Conservation (phyloP, 2,113 vertebrate genomes). For the Tricholaema leucomelas region DNA sequence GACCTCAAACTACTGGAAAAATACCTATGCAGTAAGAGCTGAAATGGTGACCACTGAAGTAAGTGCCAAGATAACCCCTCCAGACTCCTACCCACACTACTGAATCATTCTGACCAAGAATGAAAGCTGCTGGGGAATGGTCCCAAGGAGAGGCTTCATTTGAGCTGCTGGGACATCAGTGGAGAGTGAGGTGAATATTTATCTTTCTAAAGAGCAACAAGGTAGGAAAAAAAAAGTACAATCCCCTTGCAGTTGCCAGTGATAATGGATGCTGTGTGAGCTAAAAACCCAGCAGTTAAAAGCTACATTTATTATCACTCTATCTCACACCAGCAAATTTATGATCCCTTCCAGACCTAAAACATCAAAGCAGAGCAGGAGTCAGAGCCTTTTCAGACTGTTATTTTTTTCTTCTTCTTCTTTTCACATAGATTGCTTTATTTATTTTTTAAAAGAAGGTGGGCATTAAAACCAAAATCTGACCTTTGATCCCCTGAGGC, state of each 20-base stretch:
- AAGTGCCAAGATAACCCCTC: background rate
- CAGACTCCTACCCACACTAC: background rate
- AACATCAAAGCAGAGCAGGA: constrained; percentile 71
- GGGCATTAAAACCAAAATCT: constrained; percentile 51
- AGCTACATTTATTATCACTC: constrained; percentile 67
- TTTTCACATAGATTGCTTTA: constrained; percentile 58
- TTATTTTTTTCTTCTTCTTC: background rate
- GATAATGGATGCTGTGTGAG: constrained; percentile 70
- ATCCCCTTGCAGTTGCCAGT: constrained; percentile 65
- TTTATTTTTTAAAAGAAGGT: constrained; percentile 63
- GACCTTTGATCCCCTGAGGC: constrained; percentile 66
- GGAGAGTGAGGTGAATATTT: constrained; percentile 10
- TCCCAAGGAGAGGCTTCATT: background rate
- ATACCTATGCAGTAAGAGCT: background rate
- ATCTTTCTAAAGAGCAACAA: constrained; percentile 31
- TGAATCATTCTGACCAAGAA: background rate
- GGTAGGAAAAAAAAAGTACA: background rate
- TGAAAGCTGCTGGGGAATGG: background rate
- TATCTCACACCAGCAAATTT: constrained; percentile 72
- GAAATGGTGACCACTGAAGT: background rate
- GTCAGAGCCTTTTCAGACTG: constrained; percentile 52
- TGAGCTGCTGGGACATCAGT: background rate
- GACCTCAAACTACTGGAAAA: background rate
- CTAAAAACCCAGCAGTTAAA: constrained; percentile 49
- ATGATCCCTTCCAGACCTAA: constrained; percentile 57